phyloP scores from a whole-genome alignment of 2,888 invertebrate species.

The Choreutis nemorana region DNA sequence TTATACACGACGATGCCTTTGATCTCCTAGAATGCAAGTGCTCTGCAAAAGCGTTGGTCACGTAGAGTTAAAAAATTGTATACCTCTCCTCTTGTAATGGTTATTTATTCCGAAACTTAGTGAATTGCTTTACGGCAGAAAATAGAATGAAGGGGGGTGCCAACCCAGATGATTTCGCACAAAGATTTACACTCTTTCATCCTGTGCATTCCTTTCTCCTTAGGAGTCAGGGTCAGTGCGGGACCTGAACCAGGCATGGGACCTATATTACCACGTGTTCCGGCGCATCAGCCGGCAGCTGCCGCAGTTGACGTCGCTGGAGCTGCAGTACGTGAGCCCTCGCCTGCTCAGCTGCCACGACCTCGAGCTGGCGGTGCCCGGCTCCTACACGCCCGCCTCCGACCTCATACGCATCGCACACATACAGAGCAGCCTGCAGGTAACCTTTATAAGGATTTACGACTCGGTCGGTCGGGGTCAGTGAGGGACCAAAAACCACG shows the following conservation, averaged over 20 bases:
- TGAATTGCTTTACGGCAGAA: no score
- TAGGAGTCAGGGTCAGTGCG: conserved; percentile 83
- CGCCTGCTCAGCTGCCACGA: conserved; percentile 89
- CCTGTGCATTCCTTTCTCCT: background rate
- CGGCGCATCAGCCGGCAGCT: conserved; percentile 94
- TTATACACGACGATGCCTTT: no score
- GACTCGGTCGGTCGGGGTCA: no score
- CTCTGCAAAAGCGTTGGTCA: no score
- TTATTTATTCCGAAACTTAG: no score
- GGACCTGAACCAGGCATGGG: conserved; percentile 98
- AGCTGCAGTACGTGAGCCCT: conserved; percentile 95
- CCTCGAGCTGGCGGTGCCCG: conserved; percentile 96
- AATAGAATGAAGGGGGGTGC: no score
- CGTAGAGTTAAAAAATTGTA: no score
- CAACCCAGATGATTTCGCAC: no score
- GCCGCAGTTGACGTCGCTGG: conserved; percentile 88
- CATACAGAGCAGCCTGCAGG: conserved; percentile 91
- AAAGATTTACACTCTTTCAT: conserved; percentile 22
- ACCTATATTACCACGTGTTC: conserved; percentile 98
- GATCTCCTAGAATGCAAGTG: no score
- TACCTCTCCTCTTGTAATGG: no score
- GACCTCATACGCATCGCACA: conserved; percentile 87
- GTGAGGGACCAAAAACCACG: no score
- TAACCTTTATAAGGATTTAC: no score
- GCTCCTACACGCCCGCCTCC: conserved; percentile 94